Evolutionary conservation across 2,888 invertebrate species (phyloP), one percentile per base, ranked within the genome.

Genomic region (Melieria crassipennis): DNA sequence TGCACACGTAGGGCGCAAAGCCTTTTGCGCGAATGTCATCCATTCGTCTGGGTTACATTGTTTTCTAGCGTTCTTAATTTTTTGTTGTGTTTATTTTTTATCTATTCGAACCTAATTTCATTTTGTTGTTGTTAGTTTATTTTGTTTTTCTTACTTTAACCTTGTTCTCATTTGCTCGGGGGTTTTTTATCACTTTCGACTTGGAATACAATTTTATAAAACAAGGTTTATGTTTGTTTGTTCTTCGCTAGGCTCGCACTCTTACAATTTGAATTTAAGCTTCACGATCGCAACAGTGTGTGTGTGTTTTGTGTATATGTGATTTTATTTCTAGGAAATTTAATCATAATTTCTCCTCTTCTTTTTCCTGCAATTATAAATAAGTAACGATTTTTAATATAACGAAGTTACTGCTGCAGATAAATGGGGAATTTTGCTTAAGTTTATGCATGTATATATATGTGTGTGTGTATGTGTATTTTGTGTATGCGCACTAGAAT

Each of bases 321-420:
- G 55, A 72, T 75, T 71, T 71, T 68, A 76, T 76, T 69, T 71
- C 71, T 81, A 69, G 69, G 69, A 69, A 69, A 69, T 82, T 82
- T 85, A 84, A 82, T 84, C 84, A 83, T 84, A 84, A 83, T 82
- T 83, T 83, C 84, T 83, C 84, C 84, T 84, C 80, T 84, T 84
- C 84, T 85, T 84, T 84, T 84, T 84, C 84, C 84, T 84, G 84
- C 78, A 84, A 84, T 83, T 79, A 80, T 83, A 83, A 76, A 74
- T 68, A 69, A 78, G 75, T 65, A 55, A n/a, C 52, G 43, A 70
- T 70, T 30, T 30, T 30, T 30, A 30, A 30, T 30, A 30, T 30
- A 30, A 30, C 42, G 42, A 9, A 55, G 48, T 10, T 57, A 46
- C 43, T 9, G 13, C 3, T 48, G 47, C 43, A 11, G 6, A 64